phyloP scores from a whole-genome alignment of 2,113 vertebrate species.

The Saimiri boliviensis region DNA sequence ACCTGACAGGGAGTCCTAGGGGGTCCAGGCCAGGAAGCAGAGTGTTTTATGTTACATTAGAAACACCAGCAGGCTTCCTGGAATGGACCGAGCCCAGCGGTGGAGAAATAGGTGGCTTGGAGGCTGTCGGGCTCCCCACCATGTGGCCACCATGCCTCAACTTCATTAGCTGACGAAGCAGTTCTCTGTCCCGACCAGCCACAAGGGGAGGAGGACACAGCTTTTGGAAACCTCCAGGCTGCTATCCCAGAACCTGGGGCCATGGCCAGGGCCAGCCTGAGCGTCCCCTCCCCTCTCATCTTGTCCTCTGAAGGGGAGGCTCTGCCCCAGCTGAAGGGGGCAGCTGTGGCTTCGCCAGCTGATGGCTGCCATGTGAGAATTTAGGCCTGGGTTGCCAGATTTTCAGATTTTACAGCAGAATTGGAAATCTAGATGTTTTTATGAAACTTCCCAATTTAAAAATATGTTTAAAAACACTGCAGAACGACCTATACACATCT shows the following conservation, averaged over 20 bases:
- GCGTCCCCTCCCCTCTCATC: background rate
- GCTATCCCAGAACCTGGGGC: background rate
- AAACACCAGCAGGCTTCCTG: slow-evolving; percentile 44
- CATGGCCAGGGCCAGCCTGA: fast-evolving
- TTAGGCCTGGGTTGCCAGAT: background rate
- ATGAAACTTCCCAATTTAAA: slow-evolving; percentile 15
- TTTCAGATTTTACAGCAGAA: background rate
- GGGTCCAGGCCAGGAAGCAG: background rate
- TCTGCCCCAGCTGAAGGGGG: background rate
- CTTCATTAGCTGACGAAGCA: slow-evolving; percentile 24
- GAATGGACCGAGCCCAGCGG: background rate
- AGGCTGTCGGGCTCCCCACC: background rate
- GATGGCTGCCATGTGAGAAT: background rate
- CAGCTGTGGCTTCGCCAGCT: background rate
- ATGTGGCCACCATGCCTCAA: background rate
- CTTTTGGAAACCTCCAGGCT: background rate
- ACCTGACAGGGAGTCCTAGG: background rate
- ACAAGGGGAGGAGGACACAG: background rate
- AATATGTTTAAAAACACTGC: background rate
- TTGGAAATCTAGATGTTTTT: background rate
- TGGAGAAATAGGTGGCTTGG: background rate
- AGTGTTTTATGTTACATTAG: background rate
- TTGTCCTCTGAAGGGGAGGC: background rate
- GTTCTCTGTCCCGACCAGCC: slow-evolving; percentile 19
- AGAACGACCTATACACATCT: background rate